Evolutionary conservation across 2,888 invertebrate genomes (phyloP).

Genomic region (Ceraclea dissimilis): DNA sequence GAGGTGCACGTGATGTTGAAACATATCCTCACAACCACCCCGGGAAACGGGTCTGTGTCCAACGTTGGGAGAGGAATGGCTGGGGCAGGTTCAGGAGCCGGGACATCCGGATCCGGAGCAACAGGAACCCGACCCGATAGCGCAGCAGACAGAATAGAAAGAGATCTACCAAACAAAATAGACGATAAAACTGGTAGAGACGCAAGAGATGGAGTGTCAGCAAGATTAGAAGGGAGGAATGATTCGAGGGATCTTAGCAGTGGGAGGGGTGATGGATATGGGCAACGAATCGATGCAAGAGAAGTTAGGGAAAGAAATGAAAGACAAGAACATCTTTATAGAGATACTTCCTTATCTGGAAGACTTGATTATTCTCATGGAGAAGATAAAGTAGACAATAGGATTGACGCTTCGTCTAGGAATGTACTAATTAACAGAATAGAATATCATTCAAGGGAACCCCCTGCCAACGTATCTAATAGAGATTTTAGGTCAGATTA

Average conservation of each 20-base stretch:
- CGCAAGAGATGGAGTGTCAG: constrained; percentile 25
- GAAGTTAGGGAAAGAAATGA: constrained; percentile 15
- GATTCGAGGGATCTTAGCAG: constrained; percentile 23
- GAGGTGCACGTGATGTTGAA: constrained; percentile 55
- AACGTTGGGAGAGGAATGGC: constrained; percentile 42
- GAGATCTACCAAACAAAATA: constrained; percentile 28
- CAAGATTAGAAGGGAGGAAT: constrained; percentile 12
- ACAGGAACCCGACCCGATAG: constrained; percentile 39
- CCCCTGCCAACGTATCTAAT: constrained; percentile 6
- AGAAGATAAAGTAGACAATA: constrained; percentile 15
- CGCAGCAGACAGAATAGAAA: constrained; percentile 37
- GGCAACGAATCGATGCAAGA: constrained; percentile 26
- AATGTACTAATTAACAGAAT: constrained; percentile 18
- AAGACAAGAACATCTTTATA: constrained; percentile 17
- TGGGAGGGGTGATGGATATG: constrained; percentile 23
- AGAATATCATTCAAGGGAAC: constrained; percentile 20
- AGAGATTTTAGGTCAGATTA: constrained; percentile 19
- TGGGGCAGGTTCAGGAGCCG: constrained; percentile 37
- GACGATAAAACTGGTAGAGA: constrained; percentile 24
- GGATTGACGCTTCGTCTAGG: constrained; percentile 14
- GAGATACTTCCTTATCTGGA: constrained; percentile 15
- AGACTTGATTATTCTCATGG: constrained; percentile 19
- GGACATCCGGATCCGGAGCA: constrained; percentile 41
- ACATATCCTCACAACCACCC: constrained; percentile 51
- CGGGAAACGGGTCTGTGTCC: constrained; percentile 21